Conservation (phyloP, 1,140 invertebrate species). For the Drosophila melanica region DNA sequence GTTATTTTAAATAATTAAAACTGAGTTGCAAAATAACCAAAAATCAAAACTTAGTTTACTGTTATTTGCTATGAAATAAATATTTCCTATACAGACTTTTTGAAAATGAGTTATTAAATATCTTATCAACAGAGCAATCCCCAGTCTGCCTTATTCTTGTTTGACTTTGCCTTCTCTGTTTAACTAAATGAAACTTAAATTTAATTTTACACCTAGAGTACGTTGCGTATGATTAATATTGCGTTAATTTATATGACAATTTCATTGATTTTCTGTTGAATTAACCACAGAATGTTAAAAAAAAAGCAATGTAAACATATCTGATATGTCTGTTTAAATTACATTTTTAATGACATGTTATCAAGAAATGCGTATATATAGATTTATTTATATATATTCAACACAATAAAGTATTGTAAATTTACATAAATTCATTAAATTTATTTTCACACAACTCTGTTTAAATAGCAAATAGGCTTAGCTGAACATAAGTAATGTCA, state of each 20-base stretch:
- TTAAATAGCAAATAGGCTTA: too few species aligned
- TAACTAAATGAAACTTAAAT: not conserved
- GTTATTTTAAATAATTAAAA: too few species aligned
- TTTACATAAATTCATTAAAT: too few species aligned
- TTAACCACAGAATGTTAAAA: conserved; percentile 1
- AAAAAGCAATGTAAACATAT: conserved; percentile 2
- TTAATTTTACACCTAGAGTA: not conserved
- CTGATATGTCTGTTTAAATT: not conserved
- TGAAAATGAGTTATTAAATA: too few species aligned
- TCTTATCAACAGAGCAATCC: too few species aligned
- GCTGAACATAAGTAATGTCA: not conserved
- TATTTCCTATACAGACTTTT: too few species aligned
- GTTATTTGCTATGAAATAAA: too few species aligned
- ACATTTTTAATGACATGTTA: not conserved
- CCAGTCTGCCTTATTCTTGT: too few species aligned
- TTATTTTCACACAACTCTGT: too few species aligned
- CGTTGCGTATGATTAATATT: not conserved
- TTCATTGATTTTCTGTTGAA: not conserved
- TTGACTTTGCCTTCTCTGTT: too few species aligned
- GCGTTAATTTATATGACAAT: not conserved
- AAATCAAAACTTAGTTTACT: not conserved
- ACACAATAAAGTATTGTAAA: too few species aligned
- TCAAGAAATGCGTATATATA: not conserved
- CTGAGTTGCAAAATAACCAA: too few species aligned
- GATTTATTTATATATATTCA: not conserved